Base-by-base conservation (phyloP, 2,797 vertebrate species). In the Pipistrellus kuhlii region DNA sequence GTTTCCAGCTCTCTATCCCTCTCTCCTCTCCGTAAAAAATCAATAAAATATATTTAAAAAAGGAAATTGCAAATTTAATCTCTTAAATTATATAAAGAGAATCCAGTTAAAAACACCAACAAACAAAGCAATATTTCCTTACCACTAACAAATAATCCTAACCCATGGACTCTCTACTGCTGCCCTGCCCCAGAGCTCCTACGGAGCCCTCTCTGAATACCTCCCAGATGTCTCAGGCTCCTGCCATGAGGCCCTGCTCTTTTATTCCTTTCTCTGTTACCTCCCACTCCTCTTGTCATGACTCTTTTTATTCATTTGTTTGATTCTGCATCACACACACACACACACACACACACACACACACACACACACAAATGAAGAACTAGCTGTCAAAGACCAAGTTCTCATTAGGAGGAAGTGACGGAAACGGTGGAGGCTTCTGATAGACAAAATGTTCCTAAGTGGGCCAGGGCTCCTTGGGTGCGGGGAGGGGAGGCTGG, bases 301-400 rank as follows among this genome's bases (percentile, higher is more conserved):
- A 41, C 59, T 91, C 66, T 88, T 64, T 94, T 76, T 84, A 82
- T 57, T 88, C 84, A 75, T 75, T 93, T 85, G 51, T 73, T 94
- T 87, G 94, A 95, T 94, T 95, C 38, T 21, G 27, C 48, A 84
- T 94, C 91, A 93, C 75, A 91, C 13, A 30, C 27, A 59, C 12
- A 30, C 53, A 55, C 20, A 55, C 20, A 55, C 12, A 30, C 53
- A 55, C 20, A 55, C 20, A 55, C n/a, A n/a, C 91, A 93, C 75
- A 91, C 13, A 30, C 27, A 59, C 12, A 30, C 53, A 55, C 20
- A 55, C 20, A 55, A 53, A 0, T 0, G 0, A 30, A 85, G 85
- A 92, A 68, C 69, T 72, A 69, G 72, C 93, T 93, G 84, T 95
- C 91, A 94, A 88, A 75, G 68, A 30, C 32, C 25, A 80, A 88